Percentiles rank a stretch among this genome's conserved stretches.
Evolutionary conservation across 2,888 invertebrate genomes (phyloP).

Genomic region (Adelphocoris suturalis): DNA sequence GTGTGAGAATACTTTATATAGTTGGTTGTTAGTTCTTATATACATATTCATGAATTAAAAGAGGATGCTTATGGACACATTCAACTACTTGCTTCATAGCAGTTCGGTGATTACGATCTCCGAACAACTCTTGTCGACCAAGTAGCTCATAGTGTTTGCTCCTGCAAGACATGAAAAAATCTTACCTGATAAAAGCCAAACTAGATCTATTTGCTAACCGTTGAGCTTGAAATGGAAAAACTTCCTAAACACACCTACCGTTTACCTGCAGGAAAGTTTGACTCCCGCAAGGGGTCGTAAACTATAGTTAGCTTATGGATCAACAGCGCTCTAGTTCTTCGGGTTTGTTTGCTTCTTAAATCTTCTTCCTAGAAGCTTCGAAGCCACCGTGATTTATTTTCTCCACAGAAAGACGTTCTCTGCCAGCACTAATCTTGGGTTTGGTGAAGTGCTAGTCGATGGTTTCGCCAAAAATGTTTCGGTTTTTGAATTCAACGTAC

Average conservation of each 20-base stretch:
- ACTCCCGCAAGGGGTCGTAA: constrained; percentile 42
- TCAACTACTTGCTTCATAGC: no score
- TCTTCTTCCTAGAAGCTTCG: constrained; percentile 38
- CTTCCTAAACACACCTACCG: background rate
- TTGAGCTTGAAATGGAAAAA: background rate
- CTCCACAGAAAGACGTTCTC: background rate
- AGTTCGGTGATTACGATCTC: no score
- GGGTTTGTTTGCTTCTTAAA: constrained; percentile 42
- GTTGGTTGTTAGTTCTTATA: no score
- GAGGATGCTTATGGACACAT: no score
- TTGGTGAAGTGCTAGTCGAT: background rate
- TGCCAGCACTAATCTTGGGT: background rate
- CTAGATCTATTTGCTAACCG: constrained; percentile 22
- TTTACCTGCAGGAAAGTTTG: constrained; percentile 42
- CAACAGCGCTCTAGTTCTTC: constrained; percentile 39
- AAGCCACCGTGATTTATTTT: background rate
- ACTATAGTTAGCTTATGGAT: constrained; percentile 59
- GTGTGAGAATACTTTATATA: no score
- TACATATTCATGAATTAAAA: no score
- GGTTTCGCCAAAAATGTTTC: no score
- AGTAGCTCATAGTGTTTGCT: no score
- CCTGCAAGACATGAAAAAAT: background rate
- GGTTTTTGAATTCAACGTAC: no score
- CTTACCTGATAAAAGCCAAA: background rate
- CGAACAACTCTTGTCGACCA: no score